Base-by-base conservation (phyloP, 2,888 invertebrate genomes). In the Chrysolina haemoptera region DNA sequence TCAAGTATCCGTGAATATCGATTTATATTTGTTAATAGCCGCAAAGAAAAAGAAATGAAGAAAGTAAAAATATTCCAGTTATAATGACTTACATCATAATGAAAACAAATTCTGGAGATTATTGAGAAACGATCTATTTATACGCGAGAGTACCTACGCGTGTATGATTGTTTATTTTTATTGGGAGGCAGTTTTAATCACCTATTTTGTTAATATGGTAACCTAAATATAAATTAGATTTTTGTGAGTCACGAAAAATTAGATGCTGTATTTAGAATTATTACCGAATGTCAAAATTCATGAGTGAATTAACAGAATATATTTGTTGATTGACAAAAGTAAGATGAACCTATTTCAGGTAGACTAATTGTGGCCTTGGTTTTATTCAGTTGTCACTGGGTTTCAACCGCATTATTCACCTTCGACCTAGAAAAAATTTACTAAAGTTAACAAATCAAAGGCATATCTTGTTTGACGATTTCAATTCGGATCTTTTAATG, bases 51-150 rank as follows among this genome's bases (percentile, higher is more conserved):
- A 53, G 20, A 53, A 0, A 53, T 18, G 50, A 3, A 12, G 53
- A 53, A 53, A 53, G 53, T 53, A 53, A 53, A 53, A 53, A 53
- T 53, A 53, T 20, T 53, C 53, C 10, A 20, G 53, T 20, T 53
- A 53, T 53, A 53, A 20, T 53, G 62, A 76, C 74, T 74, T 74
- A 72, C 70, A 72, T 50, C 70, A 40, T 68, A 66, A 74, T 72
- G 72, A 74, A 76, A 76, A 76, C 76, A 76, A 76, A 71, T 72
- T 70, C 70, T 72, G 74, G 63, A 50, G 73, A 76, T 71, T 71
- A 73, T 76, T 73, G 76, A 71, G 73, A 76, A 74, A 74, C 70
- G 59, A 74, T 74, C 76, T 76, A 76, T 74, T 76, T 74, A 70
- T 67, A 43, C 71, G 62, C 62, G 43, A 62, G 71, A 63, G 65